phyloP scores from a whole-genome alignment of 2,888 invertebrate species.

The Cynaeus angustus region DNA sequence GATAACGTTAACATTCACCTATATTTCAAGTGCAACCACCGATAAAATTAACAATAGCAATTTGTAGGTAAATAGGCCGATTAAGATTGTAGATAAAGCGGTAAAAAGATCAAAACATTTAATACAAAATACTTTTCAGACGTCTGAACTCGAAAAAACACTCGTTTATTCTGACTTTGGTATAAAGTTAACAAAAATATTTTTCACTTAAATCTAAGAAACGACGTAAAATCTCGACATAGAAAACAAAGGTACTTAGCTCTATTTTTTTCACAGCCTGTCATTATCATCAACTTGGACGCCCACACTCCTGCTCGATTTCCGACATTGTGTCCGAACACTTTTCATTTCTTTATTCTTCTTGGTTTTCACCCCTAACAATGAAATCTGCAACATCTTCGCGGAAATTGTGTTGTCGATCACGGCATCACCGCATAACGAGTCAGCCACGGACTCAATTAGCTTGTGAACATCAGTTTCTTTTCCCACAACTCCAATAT shows the following conservation, averaged over 20 bases:
- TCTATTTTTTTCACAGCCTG: no score
- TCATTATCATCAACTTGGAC: no score
- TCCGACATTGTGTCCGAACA: not conserved
- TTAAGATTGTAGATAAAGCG: not conserved
- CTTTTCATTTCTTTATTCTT: not conserved
- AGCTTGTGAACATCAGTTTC: not conserved
- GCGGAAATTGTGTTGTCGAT: not conserved
- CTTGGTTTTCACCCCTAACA: not conserved
- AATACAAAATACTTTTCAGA: no score
- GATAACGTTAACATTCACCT: slow-evolving; percentile 3
- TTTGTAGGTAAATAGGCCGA: not conserved
- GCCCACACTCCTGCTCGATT: not conserved
- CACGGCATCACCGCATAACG: not conserved
- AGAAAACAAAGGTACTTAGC: no score
- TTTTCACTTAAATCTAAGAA: no score
- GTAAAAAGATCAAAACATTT: not conserved
- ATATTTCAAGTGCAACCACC: not conserved
- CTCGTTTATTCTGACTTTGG: no score
- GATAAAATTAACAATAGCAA: not conserved
- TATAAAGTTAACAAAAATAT: no score
- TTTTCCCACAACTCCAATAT: not conserved
- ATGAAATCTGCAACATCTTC: slow-evolving; percentile 2
- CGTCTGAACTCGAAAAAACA: no score
- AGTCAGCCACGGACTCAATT: not conserved
- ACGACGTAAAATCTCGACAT: no score